Evolutionary conservation across 2,113 vertebrate species (phyloP), one percentile per base, ranked within the genome.

Genomic region (Eurystomus gularis): DNA sequence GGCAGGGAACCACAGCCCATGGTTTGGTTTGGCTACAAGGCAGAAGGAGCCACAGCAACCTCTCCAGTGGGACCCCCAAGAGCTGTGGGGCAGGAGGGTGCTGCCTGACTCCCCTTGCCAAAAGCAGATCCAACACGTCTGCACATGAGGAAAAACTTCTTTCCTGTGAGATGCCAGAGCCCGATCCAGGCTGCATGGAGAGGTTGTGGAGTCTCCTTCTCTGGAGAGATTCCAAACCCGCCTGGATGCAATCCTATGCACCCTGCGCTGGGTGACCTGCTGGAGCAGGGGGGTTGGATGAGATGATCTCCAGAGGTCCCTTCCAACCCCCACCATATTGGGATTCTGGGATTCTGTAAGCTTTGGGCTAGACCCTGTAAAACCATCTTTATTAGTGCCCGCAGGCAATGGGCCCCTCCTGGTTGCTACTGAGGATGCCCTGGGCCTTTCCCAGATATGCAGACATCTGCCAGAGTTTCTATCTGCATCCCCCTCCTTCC

Each of bases 51-150:
- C 2, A 3, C 2, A 1, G 33, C 35, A 31, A 17, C 44, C 20
- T 33, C 39, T 75, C 61, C 65, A 35, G 1, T 0, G 2, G 73
- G 58, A 82, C 13, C 35, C 52, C 0, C 1, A 0, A 16, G n/a
- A 80, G 58, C 84, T 65, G 35, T 2, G 2, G 57, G 61, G 28
- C 26, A 37, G 80, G 54, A 69, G 25, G 28, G 25, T 75, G 44
- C 23, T 44, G 33, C 23, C 44, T 9, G 51, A 17, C 42, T 71
- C 60, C 84, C 39, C 14, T 12, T 78, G 3, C 25, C 42, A 40
- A 51, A 57, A 17, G 21, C 7, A 54, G 52, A 16, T 8, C 19
- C 26, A 39, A 24, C 13, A 9, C 20, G 31, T 35, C 33, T 57
- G 33, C 20, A 33, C 55, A 57, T 20, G 11, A 57, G 55, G 31